Conservation (phyloP, 1,140 invertebrate species). For the Ganaspis sp. region DNA sequence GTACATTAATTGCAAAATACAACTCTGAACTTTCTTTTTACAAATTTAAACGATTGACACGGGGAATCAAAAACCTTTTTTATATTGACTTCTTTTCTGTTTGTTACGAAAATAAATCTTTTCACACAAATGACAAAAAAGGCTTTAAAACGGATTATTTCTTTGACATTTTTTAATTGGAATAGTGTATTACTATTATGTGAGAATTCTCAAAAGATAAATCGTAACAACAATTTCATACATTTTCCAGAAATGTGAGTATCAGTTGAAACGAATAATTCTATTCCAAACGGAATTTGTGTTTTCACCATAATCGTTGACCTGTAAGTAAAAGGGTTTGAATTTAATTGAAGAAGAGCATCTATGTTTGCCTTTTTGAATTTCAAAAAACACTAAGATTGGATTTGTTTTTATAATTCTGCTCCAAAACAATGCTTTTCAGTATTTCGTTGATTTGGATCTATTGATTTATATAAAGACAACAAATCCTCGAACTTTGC, state of each 20-base stretch:
- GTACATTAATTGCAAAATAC: too few species aligned
- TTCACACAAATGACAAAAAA: not conserved
- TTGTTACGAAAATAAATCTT: too few species aligned
- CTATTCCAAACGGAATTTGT: not conserved
- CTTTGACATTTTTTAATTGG: not conserved
- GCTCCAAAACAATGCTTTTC: too few species aligned
- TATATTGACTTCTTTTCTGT: too few species aligned
- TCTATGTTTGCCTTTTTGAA: not conserved
- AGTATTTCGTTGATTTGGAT: too few species aligned
- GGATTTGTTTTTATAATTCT: not conserved
- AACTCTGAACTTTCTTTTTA: too few species aligned
- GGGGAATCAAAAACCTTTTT: too few species aligned
- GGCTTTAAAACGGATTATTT: not conserved
- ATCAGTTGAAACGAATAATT: conserved; percentile 1
- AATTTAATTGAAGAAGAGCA: conserved; percentile 5
- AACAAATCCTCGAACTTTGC: too few species aligned
- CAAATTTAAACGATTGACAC: too few species aligned
- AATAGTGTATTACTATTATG: not conserved
- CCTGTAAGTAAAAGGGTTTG: conserved; percentile 5
- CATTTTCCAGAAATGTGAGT: conserved; percentile 10
- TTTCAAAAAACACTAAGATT: not conserved
- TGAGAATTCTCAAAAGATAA: not conserved
- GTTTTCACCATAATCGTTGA: not conserved
- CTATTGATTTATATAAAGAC: too few species aligned
- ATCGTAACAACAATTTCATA: not conserved